phyloP scores from a whole-genome alignment of 2,113 vertebrate species.

The Campylorhamphus procurvoides region DNA sequence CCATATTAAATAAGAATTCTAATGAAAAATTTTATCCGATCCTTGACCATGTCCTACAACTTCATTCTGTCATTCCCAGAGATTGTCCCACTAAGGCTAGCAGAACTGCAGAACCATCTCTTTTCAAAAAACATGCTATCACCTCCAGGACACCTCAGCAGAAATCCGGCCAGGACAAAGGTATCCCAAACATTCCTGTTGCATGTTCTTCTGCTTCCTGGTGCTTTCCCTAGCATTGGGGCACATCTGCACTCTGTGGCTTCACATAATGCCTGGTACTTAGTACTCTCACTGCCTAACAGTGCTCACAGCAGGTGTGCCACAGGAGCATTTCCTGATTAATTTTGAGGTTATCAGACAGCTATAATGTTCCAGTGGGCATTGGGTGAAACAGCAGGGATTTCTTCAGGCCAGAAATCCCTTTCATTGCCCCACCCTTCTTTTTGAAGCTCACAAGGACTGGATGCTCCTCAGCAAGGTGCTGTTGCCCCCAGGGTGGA shows the following conservation, averaged over 20 bases:
- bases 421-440: background rate
- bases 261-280: background rate
- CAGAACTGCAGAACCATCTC: background rate
- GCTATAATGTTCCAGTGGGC: background rate
- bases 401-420: background rate
- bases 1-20: background rate
- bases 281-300: background rate
- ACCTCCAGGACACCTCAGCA: background rate
- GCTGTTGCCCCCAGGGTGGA: background rate
- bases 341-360: background rate
- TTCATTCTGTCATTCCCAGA: background rate
- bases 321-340: background rate
- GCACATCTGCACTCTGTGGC: background rate
- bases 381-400: background rate
- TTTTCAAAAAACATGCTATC: fast-evolving
- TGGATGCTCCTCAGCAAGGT: background rate
- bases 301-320: too few relatives aligned
- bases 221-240: background rate
- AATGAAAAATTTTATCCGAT: background rate
- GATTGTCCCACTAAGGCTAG: background rate
- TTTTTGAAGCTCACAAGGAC: background rate
- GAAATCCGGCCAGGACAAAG: background rate
- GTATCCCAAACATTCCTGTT: background rate
- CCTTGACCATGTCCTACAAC: background rate
- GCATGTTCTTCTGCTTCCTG: background rate